phyloP scores from a whole-genome alignment of 2,113 vertebrate species.

The Regulus satrapa region DNA sequence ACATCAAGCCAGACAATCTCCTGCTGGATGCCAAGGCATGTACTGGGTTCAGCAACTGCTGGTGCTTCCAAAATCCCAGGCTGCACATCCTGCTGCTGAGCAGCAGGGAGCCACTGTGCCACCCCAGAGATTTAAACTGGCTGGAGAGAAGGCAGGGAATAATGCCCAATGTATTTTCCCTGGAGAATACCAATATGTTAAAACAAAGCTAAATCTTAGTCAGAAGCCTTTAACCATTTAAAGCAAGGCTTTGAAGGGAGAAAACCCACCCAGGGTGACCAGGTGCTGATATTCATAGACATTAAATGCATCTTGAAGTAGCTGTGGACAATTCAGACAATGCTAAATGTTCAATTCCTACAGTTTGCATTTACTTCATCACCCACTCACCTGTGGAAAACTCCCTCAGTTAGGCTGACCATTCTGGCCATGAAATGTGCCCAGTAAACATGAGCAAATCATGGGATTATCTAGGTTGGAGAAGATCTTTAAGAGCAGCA shows the following conservation, averaged over 20 bases:
- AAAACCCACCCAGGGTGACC: not conserved
- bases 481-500: not conserved
- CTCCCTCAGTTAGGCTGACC: not conserved
- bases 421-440: not conserved
- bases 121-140: not conserved
- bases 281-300: not conserved
- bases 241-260: not conserved
- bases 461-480: not conserved
- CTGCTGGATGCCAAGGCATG: conserved; percentile 91
- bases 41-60: not conserved
- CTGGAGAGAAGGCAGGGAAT: not conserved
- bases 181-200: not conserved
- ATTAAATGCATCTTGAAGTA: too few relatives aligned
- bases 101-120: not conserved
- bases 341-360: not conserved
- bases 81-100: not conserved
- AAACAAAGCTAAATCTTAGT: not conserved
- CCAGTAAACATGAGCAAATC: not conserved
- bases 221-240: not conserved
- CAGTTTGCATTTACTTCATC: not conserved
- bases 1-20: conserved; percentile 98
- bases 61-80: not conserved
- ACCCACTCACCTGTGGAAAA: not conserved
- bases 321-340: not conserved
- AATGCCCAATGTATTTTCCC: not conserved